Percentiles rank a stretch among this genome's conserved stretches.
Evolutionary conservation across 92 coral and sea anemone species (phyloP).

Genomic region (Epizoanthus rinbou): DNA sequence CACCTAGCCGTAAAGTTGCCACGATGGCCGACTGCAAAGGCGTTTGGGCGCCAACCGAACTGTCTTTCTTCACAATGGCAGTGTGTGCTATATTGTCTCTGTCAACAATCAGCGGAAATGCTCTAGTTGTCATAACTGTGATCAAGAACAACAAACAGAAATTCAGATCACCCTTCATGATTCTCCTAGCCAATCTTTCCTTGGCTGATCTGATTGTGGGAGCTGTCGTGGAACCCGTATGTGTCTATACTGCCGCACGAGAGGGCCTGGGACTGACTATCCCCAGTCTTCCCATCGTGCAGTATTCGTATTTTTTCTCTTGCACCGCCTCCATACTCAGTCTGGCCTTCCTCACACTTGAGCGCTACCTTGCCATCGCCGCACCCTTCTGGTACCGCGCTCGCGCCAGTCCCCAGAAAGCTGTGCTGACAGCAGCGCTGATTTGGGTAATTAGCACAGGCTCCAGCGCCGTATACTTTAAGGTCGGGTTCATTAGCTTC

Average conservation of each 20-base stretch:
- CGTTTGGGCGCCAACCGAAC: constrained; percentile 23
- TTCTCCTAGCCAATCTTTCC: constrained; percentile 24
- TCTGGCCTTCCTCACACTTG: constrained; percentile 19
- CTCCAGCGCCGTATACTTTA: constrained; percentile 19
- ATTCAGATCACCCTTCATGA: constrained; percentile 31
- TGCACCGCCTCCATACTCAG: constrained; percentile 39
- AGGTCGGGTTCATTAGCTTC: constrained; percentile 25
- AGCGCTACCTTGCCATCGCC: constrained; percentile 37
- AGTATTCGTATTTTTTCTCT: constrained; percentile 30
- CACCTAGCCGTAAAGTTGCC: not conserved
- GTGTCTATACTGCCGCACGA: constrained; percentile 34
- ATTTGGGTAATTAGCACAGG: not conserved
- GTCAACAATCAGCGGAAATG: constrained; percentile 27
- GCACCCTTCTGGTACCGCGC: constrained; percentile 36
- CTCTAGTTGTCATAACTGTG: constrained; percentile 17
- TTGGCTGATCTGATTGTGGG: constrained; percentile 32
- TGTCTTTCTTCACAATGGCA: constrained; percentile 32
- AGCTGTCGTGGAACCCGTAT: constrained; percentile 26
- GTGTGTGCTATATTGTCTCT: constrained; percentile 24
- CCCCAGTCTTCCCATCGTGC: constrained; percentile 17
- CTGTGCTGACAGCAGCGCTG: constrained; percentile 5
- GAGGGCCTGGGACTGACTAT: constrained; percentile 18
- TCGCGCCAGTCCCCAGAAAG: constrained; percentile 4
- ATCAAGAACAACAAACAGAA: constrained; percentile 11
- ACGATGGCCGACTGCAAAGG: constrained; percentile 21